Evolutionary conservation across 2,797 vertebrate species (phyloP), one percentile per base, ranked within the genome.

Genomic region (Notamacropus eugenii): DNA sequence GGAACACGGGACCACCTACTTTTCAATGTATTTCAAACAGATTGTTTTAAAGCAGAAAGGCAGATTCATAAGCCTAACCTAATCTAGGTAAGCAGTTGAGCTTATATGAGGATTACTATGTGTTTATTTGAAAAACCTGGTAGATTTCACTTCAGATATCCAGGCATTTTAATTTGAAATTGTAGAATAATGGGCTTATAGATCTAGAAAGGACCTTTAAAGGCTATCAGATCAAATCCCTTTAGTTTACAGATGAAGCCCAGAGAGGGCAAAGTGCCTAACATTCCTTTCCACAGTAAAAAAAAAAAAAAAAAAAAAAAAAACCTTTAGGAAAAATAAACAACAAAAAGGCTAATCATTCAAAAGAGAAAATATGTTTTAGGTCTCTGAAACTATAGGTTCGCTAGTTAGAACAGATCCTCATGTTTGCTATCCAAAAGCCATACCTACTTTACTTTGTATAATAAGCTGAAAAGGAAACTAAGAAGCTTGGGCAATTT

Each of bases 231-330:
- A 40, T 74, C n/a, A 74, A 27, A 82, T 82, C 0, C 9, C 0
- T 46, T 82, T 46, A 46, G 0, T 46, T 82, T 46, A 22, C 22
- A 82, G 22, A 82, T 46, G 74, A 46, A 8, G 0, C 40, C 74
- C 74, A 46, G 74, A 82, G 3, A 82, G 9, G 19, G 0, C 22
- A 40, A 94, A 91, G 58, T 12, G 67, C 58, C 87, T 95, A 10
- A 94, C 4, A 19, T 46, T 95, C 40, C 46, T 95, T 95, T 74
- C 52, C 67, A 96, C 93, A 10, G n/a, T 1, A 92, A 40, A 40
- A 74, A 74, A 67, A 62, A 46, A 46, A 40, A 96, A 93, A n/a
- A n/a, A n/a, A 40, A 96, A 93, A 46, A 46, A 46, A 40, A 96
- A 93, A 91, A 40, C 6, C n/a, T 74, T 58, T 58, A 94, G 52